Evolutionary conservation across 1,140 invertebrate species (phyloP).

Genomic region (Pygmarrhopalites habei): DNA sequence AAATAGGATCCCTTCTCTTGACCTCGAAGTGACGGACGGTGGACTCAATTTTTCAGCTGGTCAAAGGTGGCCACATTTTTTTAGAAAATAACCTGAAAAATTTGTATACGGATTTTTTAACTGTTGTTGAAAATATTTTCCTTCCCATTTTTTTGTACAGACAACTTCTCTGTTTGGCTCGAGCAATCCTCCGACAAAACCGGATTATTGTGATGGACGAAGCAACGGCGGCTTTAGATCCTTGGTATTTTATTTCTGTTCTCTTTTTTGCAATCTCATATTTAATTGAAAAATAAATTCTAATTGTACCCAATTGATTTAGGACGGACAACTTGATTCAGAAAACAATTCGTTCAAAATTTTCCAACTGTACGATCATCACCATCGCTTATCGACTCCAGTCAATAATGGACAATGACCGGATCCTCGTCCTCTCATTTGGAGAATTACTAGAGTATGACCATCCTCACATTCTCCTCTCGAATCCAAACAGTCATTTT

Average conservation of each 20-base stretch:
- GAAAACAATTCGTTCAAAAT: conserved; percentile 27
- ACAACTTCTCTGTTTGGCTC: conserved; percentile 48
- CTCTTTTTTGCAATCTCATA: too few relatives aligned
- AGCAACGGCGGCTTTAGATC: conserved; percentile 47
- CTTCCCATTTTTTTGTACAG: too few relatives aligned
- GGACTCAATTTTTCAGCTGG: conserved; percentile 47
- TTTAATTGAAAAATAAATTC: too few relatives aligned
- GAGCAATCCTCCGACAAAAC: conserved; percentile 46
- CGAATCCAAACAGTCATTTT: conserved; percentile 27
- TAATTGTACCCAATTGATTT: too few relatives aligned
- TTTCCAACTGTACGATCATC: conserved; percentile 23
- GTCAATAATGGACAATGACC: conserved; percentile 33
- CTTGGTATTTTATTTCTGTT: too few relatives aligned
- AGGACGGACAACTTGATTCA: conserved; percentile 56
- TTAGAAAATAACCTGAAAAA: too few relatives aligned
- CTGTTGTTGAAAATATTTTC: too few relatives aligned
- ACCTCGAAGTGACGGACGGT: conserved; percentile 43
- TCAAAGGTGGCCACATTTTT: too few relatives aligned
- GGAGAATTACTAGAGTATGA: conserved; percentile 32
- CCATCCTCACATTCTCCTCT: conserved; percentile 37
- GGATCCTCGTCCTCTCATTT: conserved; percentile 24
- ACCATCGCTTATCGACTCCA: conserved; percentile 32
- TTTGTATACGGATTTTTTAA: too few relatives aligned
- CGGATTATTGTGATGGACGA: conserved; percentile 47
- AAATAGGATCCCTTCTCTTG: conserved; percentile 40